These are phyloP conservation scores for Dendrolimus punctatus DNA, from an alignment of 1,140 invertebrate genomes.

Conservation along the genomic window DNA sequence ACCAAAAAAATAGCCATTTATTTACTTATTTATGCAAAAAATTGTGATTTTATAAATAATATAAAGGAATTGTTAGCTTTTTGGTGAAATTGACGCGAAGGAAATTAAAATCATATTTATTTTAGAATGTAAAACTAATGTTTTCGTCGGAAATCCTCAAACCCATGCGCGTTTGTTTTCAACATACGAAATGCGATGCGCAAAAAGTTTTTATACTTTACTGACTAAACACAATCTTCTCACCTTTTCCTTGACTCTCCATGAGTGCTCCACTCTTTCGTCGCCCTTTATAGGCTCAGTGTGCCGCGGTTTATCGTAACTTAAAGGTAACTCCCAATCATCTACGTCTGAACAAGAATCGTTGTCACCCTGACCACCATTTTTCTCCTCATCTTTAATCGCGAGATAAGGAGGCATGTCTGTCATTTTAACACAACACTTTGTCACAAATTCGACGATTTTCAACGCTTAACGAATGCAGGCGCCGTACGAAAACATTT, in stretches of 20 bases:
- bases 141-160: constrained; percentile 8
- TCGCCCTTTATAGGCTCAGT: constrained; percentile 83
- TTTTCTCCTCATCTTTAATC: constrained; percentile 64
- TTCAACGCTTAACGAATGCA: constrained; percentile 33
- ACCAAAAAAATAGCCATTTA: too few species aligned
- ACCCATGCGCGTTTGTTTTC: constrained; percentile 62
- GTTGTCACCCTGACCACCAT: constrained; percentile 85
- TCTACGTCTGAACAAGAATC: constrained; percentile 84
- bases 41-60: too few species aligned
- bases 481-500: constrained; percentile 49
- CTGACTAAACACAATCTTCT: constrained; percentile 22
- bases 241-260: constrained; percentile 94
- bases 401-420: constrained; percentile 67
- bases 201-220: constrained; percentile 19
- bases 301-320: constrained; percentile 82
- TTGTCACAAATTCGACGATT: constrained; percentile 31
- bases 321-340: constrained; percentile 78
- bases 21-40: too few species aligned
- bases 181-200: constrained; percentile 35
- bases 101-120: too few species aligned
- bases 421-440: constrained; percentile 63
- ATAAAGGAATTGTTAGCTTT: too few species aligned
- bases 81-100: too few species aligned
- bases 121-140: not conserved
- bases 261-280: constrained; percentile 83